phyloP scores from a whole-genome alignment of 2,888 invertebrate species.

The Diaperis boleti region DNA sequence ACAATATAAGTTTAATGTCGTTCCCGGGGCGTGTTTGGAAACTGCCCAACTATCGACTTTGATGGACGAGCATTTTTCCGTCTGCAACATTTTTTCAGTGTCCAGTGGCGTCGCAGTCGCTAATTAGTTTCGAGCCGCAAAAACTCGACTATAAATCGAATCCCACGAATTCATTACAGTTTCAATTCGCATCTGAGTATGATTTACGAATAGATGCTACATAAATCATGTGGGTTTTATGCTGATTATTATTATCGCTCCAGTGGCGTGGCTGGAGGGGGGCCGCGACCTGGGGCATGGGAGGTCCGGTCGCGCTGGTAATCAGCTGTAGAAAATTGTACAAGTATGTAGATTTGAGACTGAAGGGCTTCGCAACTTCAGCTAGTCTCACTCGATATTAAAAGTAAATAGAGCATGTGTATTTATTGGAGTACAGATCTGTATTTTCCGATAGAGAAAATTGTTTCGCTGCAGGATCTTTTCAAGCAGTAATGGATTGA shows the following conservation, averaged over 20 bases:
- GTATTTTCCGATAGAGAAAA: too few relatives aligned
- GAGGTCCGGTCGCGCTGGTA: too few relatives aligned
- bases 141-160: constrained; percentile 41
- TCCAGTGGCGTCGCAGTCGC: constrained; percentile 1
- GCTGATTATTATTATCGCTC: constrained; percentile 38
- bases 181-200: constrained; percentile 39
- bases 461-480: not conserved
- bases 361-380: too few relatives aligned
- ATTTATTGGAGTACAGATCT: too few relatives aligned
- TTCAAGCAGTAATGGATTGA: not conserved
- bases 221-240: constrained; percentile 40
- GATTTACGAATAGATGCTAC: constrained; percentile 38
- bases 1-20: constrained; percentile 26
- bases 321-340: too few relatives aligned
- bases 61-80: constrained; percentile 4
- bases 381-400: too few relatives aligned
- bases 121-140: constrained; percentile 35
- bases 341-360: too few relatives aligned
- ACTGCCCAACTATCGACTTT: constrained; percentile 10
- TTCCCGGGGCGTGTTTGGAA: constrained; percentile 14
- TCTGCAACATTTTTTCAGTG: constrained; percentile 4
- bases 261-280: too few relatives aligned
- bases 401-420: too few relatives aligned
- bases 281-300: too few relatives aligned
- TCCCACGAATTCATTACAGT: constrained; percentile 43